Percentiles rank a stretch among this genome's conserved stretches.
These are phyloP conservation scores for Drosophila yooni DNA, from an alignment of 2,888 invertebrate genomes.

Conservation along the genomic window DNA sequence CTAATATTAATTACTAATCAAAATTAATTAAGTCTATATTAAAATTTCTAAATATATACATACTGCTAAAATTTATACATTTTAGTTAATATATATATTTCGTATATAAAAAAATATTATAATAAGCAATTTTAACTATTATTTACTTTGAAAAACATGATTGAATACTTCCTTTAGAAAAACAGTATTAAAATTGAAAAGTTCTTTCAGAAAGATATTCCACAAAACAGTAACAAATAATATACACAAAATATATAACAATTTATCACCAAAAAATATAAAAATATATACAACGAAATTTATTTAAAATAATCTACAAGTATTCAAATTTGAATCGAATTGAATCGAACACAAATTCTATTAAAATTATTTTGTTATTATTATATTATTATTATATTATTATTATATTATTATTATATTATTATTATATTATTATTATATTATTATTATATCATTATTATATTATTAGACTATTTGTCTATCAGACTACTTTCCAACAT, in stretches of 20 bases:
- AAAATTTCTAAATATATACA: no score
- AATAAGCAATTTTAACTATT: background rate
- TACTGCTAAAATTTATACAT: no score
- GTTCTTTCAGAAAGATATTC: accelerated
- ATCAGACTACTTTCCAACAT: background rate
- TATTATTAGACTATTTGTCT: background rate
- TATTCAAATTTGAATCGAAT: background rate
- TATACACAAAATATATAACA: background rate
- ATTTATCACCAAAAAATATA: background rate
- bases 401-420: no score
- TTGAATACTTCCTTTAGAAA: background rate
- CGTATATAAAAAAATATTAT: background rate
- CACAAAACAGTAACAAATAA: background rate
- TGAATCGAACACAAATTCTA: background rate
- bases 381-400: no score
- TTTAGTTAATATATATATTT: background rate
- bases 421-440: no score
- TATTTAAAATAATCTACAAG: no score
- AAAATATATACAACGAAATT: no score
- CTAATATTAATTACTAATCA: background rate
- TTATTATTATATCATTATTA: no score
- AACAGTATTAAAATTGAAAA: background rate
- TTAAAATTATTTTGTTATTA: background rate
- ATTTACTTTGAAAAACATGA: background rate
- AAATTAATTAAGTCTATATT: background rate